Evolutionary conservation across 2,113 vertebrate genomes (phyloP), one percentile per base, ranked within the genome.

Genomic region (Ptilorrhoa leucosticta): DNA sequence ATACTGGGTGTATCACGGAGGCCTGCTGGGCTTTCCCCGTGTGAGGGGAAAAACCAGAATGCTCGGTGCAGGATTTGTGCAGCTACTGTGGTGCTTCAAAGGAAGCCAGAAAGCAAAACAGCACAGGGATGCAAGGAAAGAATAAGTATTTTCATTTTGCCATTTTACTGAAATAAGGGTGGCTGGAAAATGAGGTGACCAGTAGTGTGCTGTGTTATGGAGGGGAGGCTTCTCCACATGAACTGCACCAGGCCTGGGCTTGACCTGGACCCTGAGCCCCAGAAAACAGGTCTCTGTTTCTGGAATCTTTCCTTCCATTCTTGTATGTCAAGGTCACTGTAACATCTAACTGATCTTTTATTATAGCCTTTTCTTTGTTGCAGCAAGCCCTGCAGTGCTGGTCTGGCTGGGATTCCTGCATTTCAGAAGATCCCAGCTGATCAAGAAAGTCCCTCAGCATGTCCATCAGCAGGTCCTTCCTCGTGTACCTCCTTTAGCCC

Each of bases 1-100:
- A 47, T 30, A 47, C 7, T 3, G 0, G 18, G 35, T 0, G 0
- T 47, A 9, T 26, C 35, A 6, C 15, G 19, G 81, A 26, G 73
- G 47, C 72, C 47, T 82, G 84, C 87, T 44, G 60, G 11, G 39
- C 40, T 68, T 73, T 6, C 13, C 27, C 48, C 35, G 15, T 1
- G 3, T 0, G 0, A 60, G 56, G 39, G 60, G 16, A 3, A 21
- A 33, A 77, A 21, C 1, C 4, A 2, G 35, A 94, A 35, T 56
- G 7, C 23, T 65, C 14, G 16, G 7, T 33, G 84, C 33, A 75
- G 68, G 50, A 42, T 83, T 80, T 14, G 2, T 5, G 2, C 40
- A 40, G 33, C 1, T 2, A 42, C 33, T 57, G 27, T 23, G 31
- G 28, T 17, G 37, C 66, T 90, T 68, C 11, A 5, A 20, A 10